phyloP scores from a whole-genome alignment of 1,140 invertebrate species.

The Protaetia brevitarsis region DNA sequence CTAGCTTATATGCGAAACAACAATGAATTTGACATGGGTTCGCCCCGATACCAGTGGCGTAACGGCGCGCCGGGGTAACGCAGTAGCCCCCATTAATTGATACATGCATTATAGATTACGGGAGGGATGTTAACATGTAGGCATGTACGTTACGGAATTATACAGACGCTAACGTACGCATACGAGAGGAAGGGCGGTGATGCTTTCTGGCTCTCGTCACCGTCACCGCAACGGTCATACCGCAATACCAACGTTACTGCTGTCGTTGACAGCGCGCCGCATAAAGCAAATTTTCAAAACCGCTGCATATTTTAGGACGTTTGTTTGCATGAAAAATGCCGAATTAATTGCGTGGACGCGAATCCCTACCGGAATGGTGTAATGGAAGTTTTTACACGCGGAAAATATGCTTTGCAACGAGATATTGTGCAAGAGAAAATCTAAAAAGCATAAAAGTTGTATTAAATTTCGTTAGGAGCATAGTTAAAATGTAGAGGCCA shows the following conservation, averaged over 20 bases:
- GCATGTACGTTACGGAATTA: constrained; percentile 1
- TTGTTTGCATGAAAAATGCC: constrained; percentile 14
- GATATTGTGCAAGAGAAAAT: no score
- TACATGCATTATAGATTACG: constrained; percentile 13
- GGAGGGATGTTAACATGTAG: constrained; percentile 8
- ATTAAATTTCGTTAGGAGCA: no score
- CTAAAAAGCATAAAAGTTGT: no score
- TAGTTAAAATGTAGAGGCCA: no score
- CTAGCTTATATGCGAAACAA: background rate
- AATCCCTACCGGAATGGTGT: background rate
- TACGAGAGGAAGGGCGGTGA: background rate
- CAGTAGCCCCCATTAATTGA: constrained; percentile 8
- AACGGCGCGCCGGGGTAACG: background rate
- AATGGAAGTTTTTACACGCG: no score
- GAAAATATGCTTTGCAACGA: no score
- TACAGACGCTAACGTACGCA: background rate
- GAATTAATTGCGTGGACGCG: constrained; percentile 2
- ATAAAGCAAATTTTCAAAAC: background rate
- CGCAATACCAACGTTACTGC: constrained; percentile 15
- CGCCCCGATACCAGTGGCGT: background rate
- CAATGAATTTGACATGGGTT: background rate
- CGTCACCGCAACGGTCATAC: background rate
- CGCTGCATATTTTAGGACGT: constrained; percentile 6
- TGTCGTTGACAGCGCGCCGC: background rate
- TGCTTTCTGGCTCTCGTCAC: background rate